These are phyloP conservation scores for Apotomis turbidana DNA, from an alignment of 2,888 invertebrate species.

Conservation along the genomic window DNA sequence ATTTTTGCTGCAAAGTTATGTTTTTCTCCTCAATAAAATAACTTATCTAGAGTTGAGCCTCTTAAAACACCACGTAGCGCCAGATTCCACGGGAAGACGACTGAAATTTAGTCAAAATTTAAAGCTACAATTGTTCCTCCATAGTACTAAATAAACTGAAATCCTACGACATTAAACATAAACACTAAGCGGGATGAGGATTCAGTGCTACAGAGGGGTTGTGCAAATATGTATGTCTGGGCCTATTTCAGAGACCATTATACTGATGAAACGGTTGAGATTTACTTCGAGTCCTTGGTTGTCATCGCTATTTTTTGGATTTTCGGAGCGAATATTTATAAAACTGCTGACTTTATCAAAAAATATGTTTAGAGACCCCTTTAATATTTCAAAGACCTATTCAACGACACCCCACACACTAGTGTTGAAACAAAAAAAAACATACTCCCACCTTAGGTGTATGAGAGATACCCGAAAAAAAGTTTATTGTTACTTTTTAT, in stretches of 20 bases:
- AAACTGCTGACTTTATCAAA: too few relatives aligned
- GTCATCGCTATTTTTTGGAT: not conserved
- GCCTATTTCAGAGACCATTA: constrained; percentile 1
- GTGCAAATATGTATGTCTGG: constrained; percentile 3
- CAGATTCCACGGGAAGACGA: not conserved
- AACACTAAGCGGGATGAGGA: constrained; percentile 6
- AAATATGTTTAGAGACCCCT: too few relatives aligned
- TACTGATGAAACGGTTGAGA: not conserved
- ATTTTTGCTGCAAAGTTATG: too few relatives aligned
- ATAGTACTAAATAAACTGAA: not conserved
- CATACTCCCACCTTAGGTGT: too few relatives aligned
- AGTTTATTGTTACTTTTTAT: too few relatives aligned
- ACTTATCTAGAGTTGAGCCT: too few relatives aligned
- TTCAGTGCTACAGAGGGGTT: constrained; percentile 4
- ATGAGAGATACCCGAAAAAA: too few relatives aligned
- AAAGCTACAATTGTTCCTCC: not conserved
- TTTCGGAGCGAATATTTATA: too few relatives aligned
- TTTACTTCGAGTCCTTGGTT: constrained; percentile 1
- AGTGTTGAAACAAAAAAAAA: too few relatives aligned
- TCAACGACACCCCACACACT: too few relatives aligned
- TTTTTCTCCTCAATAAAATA: too few relatives aligned
- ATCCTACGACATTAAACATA: constrained; percentile 1
- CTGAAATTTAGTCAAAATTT: not conserved
- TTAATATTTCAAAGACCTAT: too few relatives aligned
- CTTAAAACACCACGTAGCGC: not conserved